Evolutionary conservation across 2,888 invertebrate genomes (phyloP), one percentile per base, ranked within the genome.

Genomic region (Galerucella nymphaeae): DNA sequence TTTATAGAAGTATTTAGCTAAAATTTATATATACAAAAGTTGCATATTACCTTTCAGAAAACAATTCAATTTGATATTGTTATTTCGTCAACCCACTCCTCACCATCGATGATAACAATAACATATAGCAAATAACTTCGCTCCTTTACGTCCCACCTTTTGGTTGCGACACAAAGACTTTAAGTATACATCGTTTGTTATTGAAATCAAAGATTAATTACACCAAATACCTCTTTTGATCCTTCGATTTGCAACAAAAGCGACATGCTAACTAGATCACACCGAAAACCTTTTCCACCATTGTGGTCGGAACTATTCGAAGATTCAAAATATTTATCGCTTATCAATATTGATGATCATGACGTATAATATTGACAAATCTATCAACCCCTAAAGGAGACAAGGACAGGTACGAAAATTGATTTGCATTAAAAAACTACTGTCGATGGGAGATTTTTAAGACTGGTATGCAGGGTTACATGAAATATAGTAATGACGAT

Each of bases 241-340:
- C 65, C 65, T 55, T 61, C 71, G 63, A 64, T 57, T 66, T 20
- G 66, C 48, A 72, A 72, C 71, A 74, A 72, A 73, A 66, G 76
- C 70, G 73, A 77, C 75, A 78, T 77, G 79, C 78, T 80, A 80
- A 80, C 76, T 75, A 77, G 78, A 74, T 75, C 78, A 75, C 74
- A 65, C 69, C 61, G 70, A 73, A 72, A 73, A 71, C 77, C 71
- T 68, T 72, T 69, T 48, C 58, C 57, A 61, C 76, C 72, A 73
- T 75, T 71, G 70, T 78, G 62, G 69, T 63, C 66, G 71, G 75
- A 69, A 74, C 74, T 76, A 76, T 78, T 80, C 71, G 72, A 68
- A 79, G 76, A 81, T 80, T 82, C 82, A 82, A 82, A 82, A 82
- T 82, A 82, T 82, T 82, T 82, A 82, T 80, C 82, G 80, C 79